Base-by-base conservation (phyloP, 92 coral and sea anemone species). In the Epizoanthus rinbou region DNA sequence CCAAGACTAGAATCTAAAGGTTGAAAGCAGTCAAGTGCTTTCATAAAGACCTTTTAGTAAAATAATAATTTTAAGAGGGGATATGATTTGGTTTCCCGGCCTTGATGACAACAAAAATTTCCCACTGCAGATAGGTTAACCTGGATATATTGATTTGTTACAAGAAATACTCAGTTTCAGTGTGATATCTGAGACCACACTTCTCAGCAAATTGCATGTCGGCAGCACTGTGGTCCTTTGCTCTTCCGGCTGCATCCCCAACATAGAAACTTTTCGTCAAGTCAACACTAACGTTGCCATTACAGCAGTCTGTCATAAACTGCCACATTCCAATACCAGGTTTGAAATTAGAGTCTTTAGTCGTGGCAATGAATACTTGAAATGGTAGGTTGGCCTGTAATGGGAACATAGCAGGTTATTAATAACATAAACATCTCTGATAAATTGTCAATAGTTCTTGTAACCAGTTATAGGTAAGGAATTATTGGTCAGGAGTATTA, bases 221-320 rank as follows among this genome's bases (percentile, higher is more conserved):
- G 60, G 86, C 79, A 41, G 82, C 81, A 23, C 94, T 84, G 63
- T 88, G 94, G 69, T 91, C 94, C 41, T 88, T 91, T 43, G 23
- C 58, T 64, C 94, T 74, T 76, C 94, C 94, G 64, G 91, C 94
- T 47, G 94, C 94, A 78, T 91, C 91, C 69, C 94, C 94, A 58
- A 91, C 94, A 65, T 74, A 91, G 80, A 91, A 91, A 71, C 94
- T 88, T 23, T 81, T 53, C 17, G 68, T 50, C 70, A 79, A 69
- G 52, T 91, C 83, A 10, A 91, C 85, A 70, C 37, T 31, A 21
- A 79, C 79, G 18, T 76, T 87, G 22, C 90, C 89, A 65, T 91
- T 91, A 53, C 80, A 76, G 16, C 13, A 35, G 18, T 70, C 75
- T 57, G 85, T 74, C 83, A 91, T 63, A 80, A 85, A 85, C 45